These are phyloP conservation scores for Vimba vimba DNA, from an alignment of 2,113 vertebrate species.

Conservation along the genomic window DNA sequence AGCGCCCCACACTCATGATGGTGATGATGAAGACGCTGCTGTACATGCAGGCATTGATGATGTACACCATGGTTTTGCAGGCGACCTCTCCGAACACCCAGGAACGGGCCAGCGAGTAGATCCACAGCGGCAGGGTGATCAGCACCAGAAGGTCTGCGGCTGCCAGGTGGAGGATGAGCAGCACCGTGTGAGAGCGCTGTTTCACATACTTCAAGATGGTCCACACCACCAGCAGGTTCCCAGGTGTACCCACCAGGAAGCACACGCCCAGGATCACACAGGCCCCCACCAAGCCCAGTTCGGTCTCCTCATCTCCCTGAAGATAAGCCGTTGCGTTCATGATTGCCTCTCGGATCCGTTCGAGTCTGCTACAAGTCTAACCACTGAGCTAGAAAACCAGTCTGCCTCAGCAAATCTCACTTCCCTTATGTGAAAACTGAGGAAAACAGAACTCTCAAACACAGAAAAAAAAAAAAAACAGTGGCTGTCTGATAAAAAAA, in stretches of 20 bases:
- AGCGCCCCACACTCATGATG: slow-evolving; percentile 78
- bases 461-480: slow-evolving; percentile 33
- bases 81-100: slow-evolving; percentile 75
- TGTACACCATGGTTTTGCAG: slow-evolving; percentile 74
- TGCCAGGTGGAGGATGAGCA: slow-evolving; percentile 77
- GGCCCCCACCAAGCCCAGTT: slow-evolving; percentile 58
- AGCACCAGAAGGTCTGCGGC: slow-evolving; percentile 76
- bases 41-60: slow-evolving; percentile 77
- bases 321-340: slow-evolving; percentile 61
- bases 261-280: slow-evolving; percentile 75
- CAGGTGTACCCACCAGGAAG: slow-evolving; percentile 74
- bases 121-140: slow-evolving; percentile 80
- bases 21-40: slow-evolving; percentile 79
- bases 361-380: slow-evolving; percentile 50
- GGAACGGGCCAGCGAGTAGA: slow-evolving; percentile 73
- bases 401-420: slow-evolving; percentile 63
- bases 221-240: slow-evolving; percentile 80
- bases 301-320: slow-evolving; percentile 47
- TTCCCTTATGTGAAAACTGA: slow-evolving; percentile 66
- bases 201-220: slow-evolving; percentile 75
- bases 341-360: slow-evolving; percentile 56
- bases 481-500: background rate
- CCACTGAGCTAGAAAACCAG: slow-evolving; percentile 54
- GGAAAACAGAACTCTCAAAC: slow-evolving; percentile 56
- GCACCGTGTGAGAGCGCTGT: slow-evolving; percentile 75